Percentiles rank a stretch among this genome's conserved stretches.
Conservation (phyloP, 1,140 invertebrate genomes). For the Anastatus disparis region DNA sequence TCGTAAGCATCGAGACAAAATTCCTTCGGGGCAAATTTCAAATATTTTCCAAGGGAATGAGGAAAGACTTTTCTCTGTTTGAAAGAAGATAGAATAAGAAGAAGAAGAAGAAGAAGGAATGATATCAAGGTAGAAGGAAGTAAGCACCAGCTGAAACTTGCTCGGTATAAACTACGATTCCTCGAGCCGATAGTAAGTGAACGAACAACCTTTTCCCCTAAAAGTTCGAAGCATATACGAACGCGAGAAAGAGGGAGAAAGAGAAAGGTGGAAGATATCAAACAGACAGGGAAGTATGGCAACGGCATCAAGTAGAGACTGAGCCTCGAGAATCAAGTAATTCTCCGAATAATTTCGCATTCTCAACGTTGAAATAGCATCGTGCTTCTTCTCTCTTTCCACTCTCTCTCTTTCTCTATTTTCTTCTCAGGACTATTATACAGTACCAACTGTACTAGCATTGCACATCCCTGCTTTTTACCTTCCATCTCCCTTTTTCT, state of each 20-base stretch:
- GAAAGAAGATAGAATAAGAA: neutral
- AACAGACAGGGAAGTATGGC: conserved; percentile 10
- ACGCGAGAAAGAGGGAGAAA: neutral
- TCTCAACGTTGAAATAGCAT: neutral
- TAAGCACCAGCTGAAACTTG: neutral
- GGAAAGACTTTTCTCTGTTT: neutral
- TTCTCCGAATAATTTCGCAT: conserved; percentile 21
- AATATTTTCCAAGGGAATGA: conserved; percentile 3
- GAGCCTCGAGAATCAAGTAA: neutral
- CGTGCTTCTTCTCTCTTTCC: neutral
- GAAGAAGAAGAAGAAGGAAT: neutral
- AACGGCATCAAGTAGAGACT: neutral
- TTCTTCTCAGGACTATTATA: too few relatives aligned
- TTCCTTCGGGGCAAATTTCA: conserved; percentile 1
- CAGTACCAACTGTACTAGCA: too few relatives aligned
- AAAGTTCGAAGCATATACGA: too few relatives aligned
- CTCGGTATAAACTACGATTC: conserved; percentile 6
- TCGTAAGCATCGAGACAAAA: neutral
- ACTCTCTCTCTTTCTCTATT: too few relatives aligned
- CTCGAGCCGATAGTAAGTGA: neutral
- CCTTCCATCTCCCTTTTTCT: too few relatives aligned
- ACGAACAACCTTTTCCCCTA: too few relatives aligned
- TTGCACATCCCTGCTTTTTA: too few relatives aligned
- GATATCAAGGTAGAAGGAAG: neutral
- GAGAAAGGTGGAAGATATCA: conserved; percentile 9